Evolutionary conservation across 2,888 invertebrate genomes (phyloP).

Genomic region (Nipponacmea schrenckii): DNA sequence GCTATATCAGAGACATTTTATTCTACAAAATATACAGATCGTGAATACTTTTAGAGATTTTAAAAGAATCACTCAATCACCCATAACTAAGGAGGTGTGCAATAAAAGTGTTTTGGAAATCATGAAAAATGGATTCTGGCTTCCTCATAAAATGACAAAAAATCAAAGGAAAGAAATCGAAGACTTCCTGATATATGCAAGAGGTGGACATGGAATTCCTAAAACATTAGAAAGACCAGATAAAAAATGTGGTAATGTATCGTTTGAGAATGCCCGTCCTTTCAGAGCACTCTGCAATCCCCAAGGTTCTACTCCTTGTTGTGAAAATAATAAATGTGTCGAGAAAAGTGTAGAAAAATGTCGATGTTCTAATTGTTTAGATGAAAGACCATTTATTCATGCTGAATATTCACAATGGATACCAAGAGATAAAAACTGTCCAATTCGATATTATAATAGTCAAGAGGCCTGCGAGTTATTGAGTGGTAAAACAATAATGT

Average conservation of each 20-base stretch:
- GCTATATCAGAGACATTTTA: too few species aligned
- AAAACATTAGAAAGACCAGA: neutral
- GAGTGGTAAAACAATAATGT: neutral
- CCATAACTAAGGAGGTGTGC: too few species aligned
- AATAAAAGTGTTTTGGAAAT: neutral
- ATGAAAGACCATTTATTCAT: neutral
- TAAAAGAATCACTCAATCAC: too few species aligned
- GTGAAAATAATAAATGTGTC: neutral
- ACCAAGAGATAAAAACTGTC: neutral
- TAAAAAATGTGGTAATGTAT: neutral
- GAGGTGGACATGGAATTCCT: neutral
- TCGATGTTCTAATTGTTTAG: neutral
- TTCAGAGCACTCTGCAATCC: neutral
- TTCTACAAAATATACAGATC: too few species aligned
- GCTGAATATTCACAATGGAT: conserved; percentile 3
- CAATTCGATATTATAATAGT: neutral
- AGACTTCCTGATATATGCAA: neutral
- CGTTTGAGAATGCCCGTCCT: neutral
- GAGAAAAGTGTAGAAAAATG: neutral
- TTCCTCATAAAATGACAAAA: neutral
- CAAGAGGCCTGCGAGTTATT: neutral
- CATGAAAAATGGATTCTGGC: neutral
- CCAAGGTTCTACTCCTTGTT: neutral
- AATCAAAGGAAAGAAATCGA: neutral
- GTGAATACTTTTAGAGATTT: too few species aligned